These are phyloP conservation scores for Agrochola lota DNA, from an alignment of 2,888 invertebrate species.

Conservation along the genomic window DNA sequence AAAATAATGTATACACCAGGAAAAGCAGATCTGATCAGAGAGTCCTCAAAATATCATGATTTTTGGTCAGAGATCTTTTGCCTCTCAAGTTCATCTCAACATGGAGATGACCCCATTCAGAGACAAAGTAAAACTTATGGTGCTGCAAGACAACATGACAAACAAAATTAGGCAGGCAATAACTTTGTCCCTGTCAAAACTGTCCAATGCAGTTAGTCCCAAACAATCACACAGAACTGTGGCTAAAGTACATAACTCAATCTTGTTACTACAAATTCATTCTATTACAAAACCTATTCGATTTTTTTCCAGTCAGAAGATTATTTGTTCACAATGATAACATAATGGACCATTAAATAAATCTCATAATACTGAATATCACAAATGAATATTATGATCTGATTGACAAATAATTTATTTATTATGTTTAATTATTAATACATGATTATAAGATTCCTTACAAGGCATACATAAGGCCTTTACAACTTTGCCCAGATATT, in stretches of 20 bases:
- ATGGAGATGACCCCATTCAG: neutral
- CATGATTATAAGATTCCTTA: neutral
- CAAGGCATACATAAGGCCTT: neutral
- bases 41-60: neutral
- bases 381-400: neutral
- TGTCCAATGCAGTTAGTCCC: neutral
- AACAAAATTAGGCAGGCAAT: neutral
- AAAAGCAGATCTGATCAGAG: neutral
- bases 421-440: neutral
- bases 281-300: neutral
- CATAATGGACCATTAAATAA: neutral
- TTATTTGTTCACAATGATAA: neutral
- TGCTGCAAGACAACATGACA: neutral
- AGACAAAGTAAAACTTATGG: neutral
- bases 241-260: neutral
- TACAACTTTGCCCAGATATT: neutral
- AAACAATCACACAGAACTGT: neutral
- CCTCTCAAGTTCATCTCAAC: neutral
- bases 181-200: neutral
- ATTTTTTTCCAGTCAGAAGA: neutral
- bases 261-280: neutral
- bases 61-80: neutral
- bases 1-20: neutral
- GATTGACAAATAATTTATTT: neutral
- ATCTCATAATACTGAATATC: neutral